These are phyloP conservation scores for Plusia festucae DNA, from an alignment of 2,888 invertebrate species.

Conservation along the genomic window DNA sequence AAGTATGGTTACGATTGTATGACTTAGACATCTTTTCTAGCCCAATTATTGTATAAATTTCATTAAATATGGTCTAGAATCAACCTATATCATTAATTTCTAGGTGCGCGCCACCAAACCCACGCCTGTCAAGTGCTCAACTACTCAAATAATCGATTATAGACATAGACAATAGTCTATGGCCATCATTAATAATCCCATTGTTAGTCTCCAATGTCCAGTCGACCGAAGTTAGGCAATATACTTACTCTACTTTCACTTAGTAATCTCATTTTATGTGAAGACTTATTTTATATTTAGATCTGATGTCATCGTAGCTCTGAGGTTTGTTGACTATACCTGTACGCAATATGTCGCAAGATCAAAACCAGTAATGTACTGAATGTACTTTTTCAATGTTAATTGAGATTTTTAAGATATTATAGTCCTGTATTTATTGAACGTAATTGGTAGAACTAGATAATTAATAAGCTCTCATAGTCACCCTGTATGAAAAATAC, in stretches of 20 bases:
- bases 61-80: background rate
- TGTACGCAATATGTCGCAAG: background rate
- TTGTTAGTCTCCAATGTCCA: slow-evolving; percentile 51
- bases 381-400: background rate
- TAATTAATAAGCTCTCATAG: too few species aligned
- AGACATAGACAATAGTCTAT: slow-evolving; percentile 42
- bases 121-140: background rate
- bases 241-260: slow-evolving; percentile 44
- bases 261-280: slow-evolving; percentile 20
- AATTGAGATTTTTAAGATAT: background rate
- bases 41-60: too few species aligned
- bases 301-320: background rate
- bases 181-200: slow-evolving; percentile 45
- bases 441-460: background rate
- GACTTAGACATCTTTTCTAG: too few species aligned
- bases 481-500: too few species aligned
- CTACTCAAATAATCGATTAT: slow-evolving; percentile 21
- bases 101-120: background rate
- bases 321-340: background rate
- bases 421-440: background rate
- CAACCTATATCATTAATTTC: background rate
- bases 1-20: too few species aligned
- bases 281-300: slow-evolving; percentile 7
- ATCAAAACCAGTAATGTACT: background rate
- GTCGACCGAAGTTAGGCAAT: slow-evolving; percentile 30